Conservation (phyloP, 2,113 vertebrate species). For the Coryphaenoides rupestris region DNA sequence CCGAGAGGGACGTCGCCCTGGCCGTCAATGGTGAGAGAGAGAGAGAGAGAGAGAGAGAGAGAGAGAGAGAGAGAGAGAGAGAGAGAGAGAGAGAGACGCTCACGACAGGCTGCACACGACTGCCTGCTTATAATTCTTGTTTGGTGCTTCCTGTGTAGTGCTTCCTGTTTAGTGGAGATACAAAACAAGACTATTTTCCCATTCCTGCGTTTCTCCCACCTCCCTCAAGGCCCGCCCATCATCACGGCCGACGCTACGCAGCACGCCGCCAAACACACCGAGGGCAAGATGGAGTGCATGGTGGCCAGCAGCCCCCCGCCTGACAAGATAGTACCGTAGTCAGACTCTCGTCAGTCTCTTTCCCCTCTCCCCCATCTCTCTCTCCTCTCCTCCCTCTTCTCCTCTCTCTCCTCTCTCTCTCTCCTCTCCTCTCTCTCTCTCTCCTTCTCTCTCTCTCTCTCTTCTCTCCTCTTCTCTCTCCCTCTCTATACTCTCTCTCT, state of each 20-base stretch:
- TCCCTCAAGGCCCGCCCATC: constrained; percentile 79
- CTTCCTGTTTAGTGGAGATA: background rate
- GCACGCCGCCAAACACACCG: constrained; percentile 80
- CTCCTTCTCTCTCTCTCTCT: too few relatives aligned
- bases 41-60: too few relatives aligned
- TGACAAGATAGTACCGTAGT: constrained; percentile 88
- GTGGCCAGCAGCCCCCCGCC: constrained; percentile 83
- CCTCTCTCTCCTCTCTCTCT: constrained; percentile 21
- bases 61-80: too few relatives aligned
- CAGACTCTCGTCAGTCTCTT: constrained; percentile 29
- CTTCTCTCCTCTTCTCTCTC: too few relatives aligned
- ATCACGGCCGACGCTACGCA: constrained; percentile 79
- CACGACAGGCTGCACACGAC: too few relatives aligned
- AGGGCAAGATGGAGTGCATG: constrained; percentile 83
- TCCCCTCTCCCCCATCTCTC: constrained; percentile 51
- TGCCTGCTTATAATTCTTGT: too few relatives aligned
- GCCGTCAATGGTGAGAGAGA: constrained; percentile 86
- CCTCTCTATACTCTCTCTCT: too few relatives aligned
- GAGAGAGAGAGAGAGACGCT: too few relatives aligned
- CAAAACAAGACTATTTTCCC: constrained; percentile 13
- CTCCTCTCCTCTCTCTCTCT: constrained; percentile 16
- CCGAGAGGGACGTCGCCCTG: constrained; percentile 79
- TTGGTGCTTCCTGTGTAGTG: too few relatives aligned
- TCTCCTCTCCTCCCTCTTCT: constrained; percentile 29
- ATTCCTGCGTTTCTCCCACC: background rate